These are phyloP conservation scores for Sapajus apella DNA, from an alignment of 2,113 vertebrate genomes.

Conservation along the genomic window DNA sequence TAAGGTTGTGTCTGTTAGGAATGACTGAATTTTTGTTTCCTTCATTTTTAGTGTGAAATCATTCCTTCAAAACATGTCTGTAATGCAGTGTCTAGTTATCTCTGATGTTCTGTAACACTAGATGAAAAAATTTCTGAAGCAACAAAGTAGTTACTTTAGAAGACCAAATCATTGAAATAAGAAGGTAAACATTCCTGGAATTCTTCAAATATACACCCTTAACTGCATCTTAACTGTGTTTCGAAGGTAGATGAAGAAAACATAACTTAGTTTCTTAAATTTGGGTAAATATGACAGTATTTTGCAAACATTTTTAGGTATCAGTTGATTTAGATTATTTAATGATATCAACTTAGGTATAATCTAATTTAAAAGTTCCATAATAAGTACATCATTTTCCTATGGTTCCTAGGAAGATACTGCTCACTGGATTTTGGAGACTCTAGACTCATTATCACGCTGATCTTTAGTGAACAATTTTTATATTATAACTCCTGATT, in stretches of 20 bases:
- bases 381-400: not conserved
- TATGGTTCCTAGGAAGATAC: not conserved
- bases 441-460: not conserved
- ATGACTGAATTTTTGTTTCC: not conserved
- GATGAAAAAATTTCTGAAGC: not conserved
- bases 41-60: conserved; percentile 14
- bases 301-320: not conserved
- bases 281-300: not conserved
- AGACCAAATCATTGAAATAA: not conserved
- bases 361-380: not conserved
- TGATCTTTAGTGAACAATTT: not conserved
- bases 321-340: not conserved
- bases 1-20: conserved; percentile 24
- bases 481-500: not conserved
- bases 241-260: not conserved
- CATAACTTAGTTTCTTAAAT: not conserved
- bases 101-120: not conserved
- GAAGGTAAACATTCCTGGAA: not conserved
- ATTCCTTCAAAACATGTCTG: conserved; percentile 5
- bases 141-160: not conserved
- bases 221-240: not conserved
- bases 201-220: not conserved
- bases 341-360: not conserved
- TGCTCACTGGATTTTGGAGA: not conserved
- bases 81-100: not conserved